These are phyloP conservation scores for Brachionus angularis DNA, from an alignment of 1,140 invertebrate genomes.

Conservation along the genomic window DNA sequence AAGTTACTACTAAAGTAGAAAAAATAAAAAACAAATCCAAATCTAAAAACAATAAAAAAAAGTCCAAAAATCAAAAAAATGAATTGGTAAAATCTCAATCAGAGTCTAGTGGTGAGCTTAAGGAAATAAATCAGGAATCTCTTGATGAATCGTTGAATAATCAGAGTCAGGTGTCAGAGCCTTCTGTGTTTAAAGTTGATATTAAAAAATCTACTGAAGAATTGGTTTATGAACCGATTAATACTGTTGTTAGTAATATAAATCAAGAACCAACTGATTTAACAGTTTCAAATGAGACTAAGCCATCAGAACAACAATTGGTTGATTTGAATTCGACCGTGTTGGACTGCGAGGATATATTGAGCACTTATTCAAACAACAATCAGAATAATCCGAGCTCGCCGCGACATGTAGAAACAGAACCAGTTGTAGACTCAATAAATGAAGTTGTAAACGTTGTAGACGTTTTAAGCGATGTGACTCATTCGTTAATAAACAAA, in stretches of 20 bases:
- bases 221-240: not conserved
- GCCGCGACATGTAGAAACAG: not conserved
- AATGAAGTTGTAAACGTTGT: not conserved
- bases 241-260: no score
- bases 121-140: not conserved
- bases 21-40: not conserved
- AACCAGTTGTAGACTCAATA: not conserved
- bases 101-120: no score
- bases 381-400: slow-evolving; percentile 13
- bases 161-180: not conserved
- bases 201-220: slow-evolving; percentile 37
- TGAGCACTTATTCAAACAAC: slow-evolving; percentile 31
- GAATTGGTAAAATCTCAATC: no score
- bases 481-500: not conserved
- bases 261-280: not conserved
- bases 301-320: not conserved
- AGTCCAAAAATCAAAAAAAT: not conserved
- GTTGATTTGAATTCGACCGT: slow-evolving; percentile 37
- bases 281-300: not conserved
- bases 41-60: slow-evolving; percentile 34
- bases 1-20: slow-evolving; percentile 22
- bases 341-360: slow-evolving; percentile 31
- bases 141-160: not conserved
- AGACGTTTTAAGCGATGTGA: not conserved
- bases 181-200: not conserved